These are phyloP conservation scores for Cottoperca gobio DNA, from an alignment of 2,797 vertebrate species.

Conservation along the genomic window DNA sequence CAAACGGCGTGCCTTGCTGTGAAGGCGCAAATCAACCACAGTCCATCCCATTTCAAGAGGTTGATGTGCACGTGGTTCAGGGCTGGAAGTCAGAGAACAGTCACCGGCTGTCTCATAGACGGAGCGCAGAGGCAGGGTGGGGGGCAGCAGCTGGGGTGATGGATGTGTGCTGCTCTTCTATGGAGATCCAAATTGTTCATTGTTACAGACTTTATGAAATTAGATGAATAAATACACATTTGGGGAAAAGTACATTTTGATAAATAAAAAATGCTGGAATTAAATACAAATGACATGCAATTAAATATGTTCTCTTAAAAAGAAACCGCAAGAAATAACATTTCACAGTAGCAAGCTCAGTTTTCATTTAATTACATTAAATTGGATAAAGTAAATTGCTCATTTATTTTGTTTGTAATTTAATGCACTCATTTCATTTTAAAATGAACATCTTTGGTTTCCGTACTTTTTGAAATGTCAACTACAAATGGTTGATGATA, in stretches of 20 bases:
- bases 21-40: constrained; percentile 40
- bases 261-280: background rate
- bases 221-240: background rate
- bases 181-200: background rate
- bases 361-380: too few species aligned
- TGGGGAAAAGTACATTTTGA: too few species aligned
- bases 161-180: background rate
- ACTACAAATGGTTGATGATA: too few species aligned
- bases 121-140: background rate
- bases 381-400: too few species aligned
- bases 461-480: too few species aligned
- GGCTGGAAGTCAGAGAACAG: constrained; percentile 45
- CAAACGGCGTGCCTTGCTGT: constrained; percentile 45
- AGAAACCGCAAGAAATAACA: too few species aligned
- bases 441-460: too few species aligned
- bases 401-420: too few species aligned
- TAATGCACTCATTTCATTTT: too few species aligned
- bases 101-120: constrained; percentile 24
- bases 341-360: too few species aligned
- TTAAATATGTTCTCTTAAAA: too few species aligned
- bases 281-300: background rate
- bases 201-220: background rate
- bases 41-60: constrained; percentile 53
- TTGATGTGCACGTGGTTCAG: constrained; percentile 52
- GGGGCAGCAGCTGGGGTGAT: background rate